Evolutionary conservation across 2,797 vertebrate species (phyloP), one percentile per base, ranked within the genome.

Genomic region (Mormyrus hasselquistii): DNA sequence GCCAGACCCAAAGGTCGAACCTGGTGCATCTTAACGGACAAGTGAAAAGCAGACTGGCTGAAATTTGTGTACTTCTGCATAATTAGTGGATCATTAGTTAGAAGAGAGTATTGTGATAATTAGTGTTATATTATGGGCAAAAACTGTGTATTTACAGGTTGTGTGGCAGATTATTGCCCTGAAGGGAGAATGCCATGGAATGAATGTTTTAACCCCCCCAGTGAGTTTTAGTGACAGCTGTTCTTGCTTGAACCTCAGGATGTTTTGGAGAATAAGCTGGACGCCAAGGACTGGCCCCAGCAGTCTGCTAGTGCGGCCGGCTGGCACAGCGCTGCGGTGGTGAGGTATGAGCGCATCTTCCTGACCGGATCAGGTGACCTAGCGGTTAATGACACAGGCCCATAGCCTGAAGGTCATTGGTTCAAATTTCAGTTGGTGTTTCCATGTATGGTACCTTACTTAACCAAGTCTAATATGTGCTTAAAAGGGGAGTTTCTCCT

Each of bases 291-390:
- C 1, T 99, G 98, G 98, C 98, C 97, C 0, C 98, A 97, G 83
- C 96, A 96, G 95, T 99, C 98, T 0, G 97, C 96, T 89, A 97
- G 95, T 91, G 41, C n/a, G 0, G 22, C 97, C 65, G 96, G 97
- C 0, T 99, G 97, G 98, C 99, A 99, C 50, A 98, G 98, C 50
- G 98, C 99, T 0, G 97, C 98, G 84, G 97, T 96, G 87, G 98
- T 99, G 88, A 99, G 98, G 99, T 99, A 93, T 88, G 88, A 19
- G 12, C 34, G 14, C 29, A 7, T 73, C 12, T 73, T 44, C 25
- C 0, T 6, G 2, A 53, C 9, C 6, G 3, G 44, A 85, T 29
- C 49, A 52, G 82, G 47, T 12, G 55, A 47, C 55, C 0, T 4
- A 65, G 38, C 7, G 84, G 49, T 19, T 44, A 22, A 34, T 8